Percentiles rank a stretch among this genome's conserved stretches.
phyloP scores from a whole-genome alignment of 2,797 vertebrate genomes.

The Chelon labrosus region DNA sequence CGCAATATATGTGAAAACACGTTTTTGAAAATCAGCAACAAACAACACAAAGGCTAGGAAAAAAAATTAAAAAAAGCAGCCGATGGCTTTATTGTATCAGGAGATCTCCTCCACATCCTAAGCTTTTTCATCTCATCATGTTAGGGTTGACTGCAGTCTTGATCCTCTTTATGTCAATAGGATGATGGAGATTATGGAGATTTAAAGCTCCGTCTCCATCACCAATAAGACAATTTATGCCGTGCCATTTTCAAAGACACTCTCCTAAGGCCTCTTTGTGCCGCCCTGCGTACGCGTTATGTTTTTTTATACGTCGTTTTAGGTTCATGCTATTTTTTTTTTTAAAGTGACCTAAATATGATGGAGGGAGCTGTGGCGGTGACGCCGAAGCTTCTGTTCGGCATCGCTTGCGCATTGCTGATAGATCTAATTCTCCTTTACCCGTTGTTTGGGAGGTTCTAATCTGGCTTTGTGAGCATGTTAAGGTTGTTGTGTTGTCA shows the following conservation, averaged over 20 bases:
- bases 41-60: slow-evolving; percentile 44
- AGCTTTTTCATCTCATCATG: slow-evolving; percentile 73
- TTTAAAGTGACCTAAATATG: slow-evolving; percentile 21
- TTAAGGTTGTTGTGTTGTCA: slow-evolving; percentile 8
- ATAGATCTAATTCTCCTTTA: slow-evolving; percentile 10
- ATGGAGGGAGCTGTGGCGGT: slow-evolving; percentile 13
- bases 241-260: slow-evolving; percentile 65
- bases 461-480: slow-evolving; percentile 21
- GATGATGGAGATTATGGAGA: slow-evolving; percentile 78
- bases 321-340: slow-evolving; percentile 1
- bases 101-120: slow-evolving; percentile 63
- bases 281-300: slow-evolving; percentile 2
- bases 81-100: slow-evolving; percentile 60
- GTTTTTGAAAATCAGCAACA: slow-evolving; percentile 3
- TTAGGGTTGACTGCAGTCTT: slow-evolving; percentile 69
- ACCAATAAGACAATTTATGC: slow-evolving; percentile 75
- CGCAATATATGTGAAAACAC: neutral
- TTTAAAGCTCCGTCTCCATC: slow-evolving; percentile 70
- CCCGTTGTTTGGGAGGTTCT: neutral
- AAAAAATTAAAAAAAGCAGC: slow-evolving; percentile 18
- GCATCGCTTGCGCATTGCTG: slow-evolving; percentile 3
- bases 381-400: slow-evolving; percentile 22
- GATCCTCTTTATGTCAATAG: slow-evolving; percentile 82
- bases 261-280: slow-evolving; percentile 38
- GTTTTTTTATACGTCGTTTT: slow-evolving; percentile 11